Conservation (phyloP, 2,113 vertebrate genomes). For the Corythoichthys haematopterus region DNA sequence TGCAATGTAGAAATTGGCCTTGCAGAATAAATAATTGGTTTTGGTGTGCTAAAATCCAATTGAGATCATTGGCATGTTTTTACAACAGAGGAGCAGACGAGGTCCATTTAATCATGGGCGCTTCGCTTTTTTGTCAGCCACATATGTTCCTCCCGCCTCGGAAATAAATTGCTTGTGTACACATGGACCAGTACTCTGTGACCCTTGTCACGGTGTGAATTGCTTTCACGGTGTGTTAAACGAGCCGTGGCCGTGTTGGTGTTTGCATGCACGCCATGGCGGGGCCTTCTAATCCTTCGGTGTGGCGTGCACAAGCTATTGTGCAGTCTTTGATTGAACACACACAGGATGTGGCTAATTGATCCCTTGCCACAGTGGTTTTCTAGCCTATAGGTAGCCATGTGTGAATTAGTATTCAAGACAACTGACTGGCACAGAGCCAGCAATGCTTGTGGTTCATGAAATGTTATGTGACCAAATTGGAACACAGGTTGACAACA, state of each 20-base stretch:
- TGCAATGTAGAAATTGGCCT: background rate
- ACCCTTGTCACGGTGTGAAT: constrained; percentile 67
- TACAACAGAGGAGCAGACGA: constrained; percentile 14
- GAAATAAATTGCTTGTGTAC: constrained; percentile 73
- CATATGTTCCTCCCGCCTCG: constrained; percentile 52
- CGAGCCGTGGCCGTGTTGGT: constrained; percentile 78
- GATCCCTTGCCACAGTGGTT: constrained; percentile 56
- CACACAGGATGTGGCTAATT: constrained; percentile 51
- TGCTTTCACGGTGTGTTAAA: constrained; percentile 75
- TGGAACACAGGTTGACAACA: too few species aligned
- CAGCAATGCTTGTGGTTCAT: constrained; percentile 55
- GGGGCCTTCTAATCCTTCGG: constrained; percentile 73
- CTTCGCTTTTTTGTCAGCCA: constrained; percentile 29
- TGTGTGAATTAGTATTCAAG: constrained; percentile 44
- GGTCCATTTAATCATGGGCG: constrained; percentile 15
- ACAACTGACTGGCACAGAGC: constrained; percentile 38
- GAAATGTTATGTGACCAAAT: background rate
- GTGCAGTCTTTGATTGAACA: constrained; percentile 52
- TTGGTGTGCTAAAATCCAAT: background rate
- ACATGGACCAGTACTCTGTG: constrained; percentile 57
- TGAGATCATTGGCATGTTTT: constrained; percentile 1
- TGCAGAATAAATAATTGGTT: background rate
- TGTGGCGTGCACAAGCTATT: constrained; percentile 50
- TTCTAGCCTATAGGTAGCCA: constrained; percentile 13
- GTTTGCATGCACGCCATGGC: constrained; percentile 52